phyloP scores from a whole-genome alignment of 2,113 vertebrate genomes.

The Cyanoramphus novaezelandiae region DNA sequence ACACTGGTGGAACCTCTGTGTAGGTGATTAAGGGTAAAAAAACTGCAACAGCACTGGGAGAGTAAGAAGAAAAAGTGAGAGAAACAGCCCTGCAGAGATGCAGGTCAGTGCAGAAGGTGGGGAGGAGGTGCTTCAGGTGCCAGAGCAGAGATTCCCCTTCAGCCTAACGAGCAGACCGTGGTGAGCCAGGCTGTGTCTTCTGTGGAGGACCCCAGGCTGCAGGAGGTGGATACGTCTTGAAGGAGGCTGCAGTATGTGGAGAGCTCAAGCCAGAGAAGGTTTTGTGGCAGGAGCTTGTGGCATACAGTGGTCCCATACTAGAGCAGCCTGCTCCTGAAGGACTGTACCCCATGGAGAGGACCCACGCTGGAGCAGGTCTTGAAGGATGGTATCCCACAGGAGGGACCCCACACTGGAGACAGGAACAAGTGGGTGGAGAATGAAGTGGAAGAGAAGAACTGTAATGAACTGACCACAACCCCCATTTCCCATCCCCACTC shows the following conservation, averaged over 20 bases:
- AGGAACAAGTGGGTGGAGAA: neutral
- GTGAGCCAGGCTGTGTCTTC: neutral
- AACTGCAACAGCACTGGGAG: neutral
- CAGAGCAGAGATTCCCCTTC: neutral
- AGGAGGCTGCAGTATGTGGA: neutral
- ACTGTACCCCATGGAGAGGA: neutral
- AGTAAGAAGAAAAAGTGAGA: neutral
- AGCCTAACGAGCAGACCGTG: neutral
- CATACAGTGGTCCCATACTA: neutral
- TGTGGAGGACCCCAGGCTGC: neutral
- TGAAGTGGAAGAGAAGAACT: neutral
- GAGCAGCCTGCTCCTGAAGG: neutral
- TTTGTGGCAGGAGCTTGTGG: neutral
- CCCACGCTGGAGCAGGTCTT: neutral
- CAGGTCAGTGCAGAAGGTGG: neutral
- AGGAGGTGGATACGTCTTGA: neutral
- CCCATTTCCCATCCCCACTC: neutral
- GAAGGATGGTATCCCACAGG: neutral
- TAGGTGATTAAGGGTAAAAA: neutral
- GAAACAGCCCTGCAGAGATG: neutral
- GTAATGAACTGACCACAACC: neutral
- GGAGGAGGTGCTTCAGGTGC: neutral
- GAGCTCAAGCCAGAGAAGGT: neutral
- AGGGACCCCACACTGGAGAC: neutral
- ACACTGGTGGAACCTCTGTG: rapidly evolving